Evolutionary conservation across 2,888 invertebrate species (phyloP), one percentile per base, ranked within the genome.

Genomic region (Brachyptera risi): DNA sequence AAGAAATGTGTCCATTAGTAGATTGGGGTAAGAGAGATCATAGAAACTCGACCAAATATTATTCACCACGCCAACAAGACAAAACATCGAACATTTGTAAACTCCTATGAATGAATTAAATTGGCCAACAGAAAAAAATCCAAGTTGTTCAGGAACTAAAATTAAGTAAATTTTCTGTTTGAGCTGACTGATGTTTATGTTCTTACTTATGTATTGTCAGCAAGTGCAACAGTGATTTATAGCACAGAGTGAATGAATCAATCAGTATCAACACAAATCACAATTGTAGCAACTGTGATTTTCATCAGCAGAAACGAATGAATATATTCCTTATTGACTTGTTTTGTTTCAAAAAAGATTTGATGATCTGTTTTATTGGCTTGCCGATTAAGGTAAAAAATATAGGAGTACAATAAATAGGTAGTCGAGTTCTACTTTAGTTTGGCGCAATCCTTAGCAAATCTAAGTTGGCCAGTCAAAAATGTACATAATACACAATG

Each of bases 11-110:
- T n/a, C n/a, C n/a, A n/a, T n/a, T n/a, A n/a, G n/a, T n/a, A n/a
- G n/a, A n/a, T n/a, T n/a, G n/a, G n/a, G n/a, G 31, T 31, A 31
- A 47, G 23, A 13, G 47, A 47, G 47, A 47, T 47, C 47, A 47
- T 47, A 3, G 47, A 24, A 47, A 47, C 23, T 21, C 9, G 24
- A 24, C 47, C 47, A 47, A 47, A 24, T n/a, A 13, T 47, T 24
- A 13, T 47, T 24, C 7, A 31, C 31, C 31, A 31, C 11, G 31
- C 11, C 5, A 11, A 31, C 31, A 31, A 31, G 11, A 31, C 31
- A 31, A 31, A 31, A 7, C 31, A 31, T 31, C 31, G 11, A 31
- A 31, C 31, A 31, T 31, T 5, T 31, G 5, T 31, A 5, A 31
- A 5, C 31, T 7, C 31, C 31, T 11, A 31, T 7, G 5, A 11